Evolutionary conservation across 2,113 vertebrate genomes (phyloP).

Genomic region (Oreochromis tanganicae): DNA sequence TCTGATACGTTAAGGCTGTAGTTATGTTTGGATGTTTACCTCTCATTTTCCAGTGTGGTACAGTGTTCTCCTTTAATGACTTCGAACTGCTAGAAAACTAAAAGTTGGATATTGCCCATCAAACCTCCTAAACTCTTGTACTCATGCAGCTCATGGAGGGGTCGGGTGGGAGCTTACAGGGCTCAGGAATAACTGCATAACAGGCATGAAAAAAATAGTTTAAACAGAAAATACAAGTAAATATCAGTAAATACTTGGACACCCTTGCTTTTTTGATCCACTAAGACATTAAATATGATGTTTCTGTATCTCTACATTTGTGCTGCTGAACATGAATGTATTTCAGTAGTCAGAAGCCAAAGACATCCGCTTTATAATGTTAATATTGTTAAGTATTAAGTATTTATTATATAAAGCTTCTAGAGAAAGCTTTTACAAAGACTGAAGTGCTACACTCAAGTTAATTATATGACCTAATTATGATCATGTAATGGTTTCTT

Average conservation of each 20-base stretch:
- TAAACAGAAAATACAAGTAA: not conserved
- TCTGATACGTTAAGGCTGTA: not conserved
- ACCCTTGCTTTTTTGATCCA: not conserved
- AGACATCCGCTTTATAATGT: fast-evolving
- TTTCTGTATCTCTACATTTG: not conserved
- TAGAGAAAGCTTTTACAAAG: not conserved
- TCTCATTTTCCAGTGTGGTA: not conserved
- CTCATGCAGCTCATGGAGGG: fast-evolving
- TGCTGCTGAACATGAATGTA: not conserved
- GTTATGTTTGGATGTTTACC: not conserved
- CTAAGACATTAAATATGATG: not conserved
- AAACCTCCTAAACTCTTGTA: not conserved
- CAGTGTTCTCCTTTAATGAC: not conserved
- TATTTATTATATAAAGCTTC: not conserved
- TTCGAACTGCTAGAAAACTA: not conserved
- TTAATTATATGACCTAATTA: not conserved
- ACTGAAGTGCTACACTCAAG: not conserved
- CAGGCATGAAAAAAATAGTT: not conserved
- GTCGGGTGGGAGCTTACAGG: not conserved
- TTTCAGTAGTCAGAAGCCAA: not conserved
- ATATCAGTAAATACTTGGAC: not conserved
- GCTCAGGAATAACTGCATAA: not conserved
- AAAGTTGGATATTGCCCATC: not conserved
- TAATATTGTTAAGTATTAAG: not conserved
- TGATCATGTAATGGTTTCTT: not conserved